These are phyloP conservation scores for Spinus olivaceus DNA, from an alignment of 2,797 vertebrate genomes.

Conservation along the genomic window DNA sequence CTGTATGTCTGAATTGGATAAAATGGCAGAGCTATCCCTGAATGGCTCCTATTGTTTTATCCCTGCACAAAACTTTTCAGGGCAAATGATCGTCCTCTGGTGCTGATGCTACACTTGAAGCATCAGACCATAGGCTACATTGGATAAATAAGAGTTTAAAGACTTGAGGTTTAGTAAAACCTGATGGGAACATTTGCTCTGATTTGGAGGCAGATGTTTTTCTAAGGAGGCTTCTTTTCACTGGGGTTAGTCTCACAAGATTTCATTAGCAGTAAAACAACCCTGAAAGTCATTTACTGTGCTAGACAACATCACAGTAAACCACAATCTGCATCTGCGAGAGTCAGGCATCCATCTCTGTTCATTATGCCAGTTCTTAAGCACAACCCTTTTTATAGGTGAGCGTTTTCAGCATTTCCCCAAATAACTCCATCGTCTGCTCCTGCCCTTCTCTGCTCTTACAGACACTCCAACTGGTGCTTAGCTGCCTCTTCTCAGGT, in stretches of 20 bases:
- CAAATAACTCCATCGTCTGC: not conserved
- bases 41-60: not conserved
- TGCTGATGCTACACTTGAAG: not conserved
- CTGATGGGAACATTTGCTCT: not conserved
- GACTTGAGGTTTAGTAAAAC: not conserved
- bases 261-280: not conserved
- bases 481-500: not conserved
- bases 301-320: not conserved
- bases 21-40: not conserved
- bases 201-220: not conserved
- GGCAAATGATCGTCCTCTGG: not conserved
- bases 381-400: not conserved
- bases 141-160: not conserved
- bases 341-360: not conserved
- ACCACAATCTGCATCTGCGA: not conserved
- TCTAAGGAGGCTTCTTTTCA: not conserved
- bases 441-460: not conserved
- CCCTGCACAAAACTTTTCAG: not conserved
- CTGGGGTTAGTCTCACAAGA: not conserved
- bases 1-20: not conserved
- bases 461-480: not conserved
- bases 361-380: not conserved
- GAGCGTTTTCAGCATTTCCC: not conserved
- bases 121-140: not conserved
- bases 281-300: not conserved